Conservation (phyloP, 2,797 vertebrate genomes). For the Thamnophis elegans region DNA sequence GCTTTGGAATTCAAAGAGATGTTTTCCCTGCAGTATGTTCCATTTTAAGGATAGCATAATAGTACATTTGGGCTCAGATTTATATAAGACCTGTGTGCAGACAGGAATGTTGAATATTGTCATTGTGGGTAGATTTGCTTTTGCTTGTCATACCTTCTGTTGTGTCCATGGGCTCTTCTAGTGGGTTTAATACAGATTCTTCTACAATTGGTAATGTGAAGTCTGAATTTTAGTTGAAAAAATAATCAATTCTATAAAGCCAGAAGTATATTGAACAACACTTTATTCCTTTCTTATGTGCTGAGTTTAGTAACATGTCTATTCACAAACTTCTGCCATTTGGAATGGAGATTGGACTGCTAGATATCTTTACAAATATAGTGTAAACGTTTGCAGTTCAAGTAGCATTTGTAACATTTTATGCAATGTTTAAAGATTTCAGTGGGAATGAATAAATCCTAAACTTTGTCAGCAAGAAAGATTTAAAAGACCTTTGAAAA, state of each 20-base stretch:
- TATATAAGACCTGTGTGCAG: not conserved
- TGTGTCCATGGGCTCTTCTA: not conserved
- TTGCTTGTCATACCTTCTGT: not conserved
- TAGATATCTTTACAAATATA: not conserved
- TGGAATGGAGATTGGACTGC: conserved; percentile 5
- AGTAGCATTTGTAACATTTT: not conserved
- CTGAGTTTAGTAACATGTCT: not conserved
- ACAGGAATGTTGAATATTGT: not conserved
- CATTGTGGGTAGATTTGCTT: conserved; percentile 1
- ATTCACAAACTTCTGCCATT: conserved; percentile 42
- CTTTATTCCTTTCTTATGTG: not conserved
- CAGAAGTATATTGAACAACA: not conserved
- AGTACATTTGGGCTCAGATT: not conserved
- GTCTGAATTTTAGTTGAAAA: not conserved
- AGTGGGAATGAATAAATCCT: not conserved
- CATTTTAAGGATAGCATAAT: not conserved
- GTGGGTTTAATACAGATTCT: not conserved
- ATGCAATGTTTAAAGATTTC: rapidly evolving
- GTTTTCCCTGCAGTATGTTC: not conserved
- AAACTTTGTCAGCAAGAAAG: not conserved
- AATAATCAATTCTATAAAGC: not conserved
- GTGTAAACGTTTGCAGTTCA: rapidly evolving
- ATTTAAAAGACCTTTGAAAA: not conserved
- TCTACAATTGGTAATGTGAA: not conserved
- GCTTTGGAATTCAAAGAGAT: not conserved